Percentiles rank a stretch among this genome's conserved stretches.
Evolutionary conservation across 2,797 vertebrate species (phyloP).

Genomic region (Trachurus trachurus): DNA sequence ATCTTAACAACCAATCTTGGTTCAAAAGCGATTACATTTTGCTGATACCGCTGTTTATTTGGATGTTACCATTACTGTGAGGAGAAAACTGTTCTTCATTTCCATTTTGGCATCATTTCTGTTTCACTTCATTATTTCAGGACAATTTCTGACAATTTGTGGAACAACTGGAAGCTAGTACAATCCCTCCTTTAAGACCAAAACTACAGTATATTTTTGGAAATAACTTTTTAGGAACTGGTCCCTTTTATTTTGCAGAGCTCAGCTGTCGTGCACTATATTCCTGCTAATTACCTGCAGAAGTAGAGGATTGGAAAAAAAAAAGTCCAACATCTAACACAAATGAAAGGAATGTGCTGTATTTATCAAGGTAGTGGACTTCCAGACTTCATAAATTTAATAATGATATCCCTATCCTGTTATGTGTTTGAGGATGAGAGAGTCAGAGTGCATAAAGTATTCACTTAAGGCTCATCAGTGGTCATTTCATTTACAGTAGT

Average conservation of each 20-base stretch:
- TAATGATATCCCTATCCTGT: neutral
- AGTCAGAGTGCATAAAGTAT: neutral
- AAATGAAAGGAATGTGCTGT: neutral
- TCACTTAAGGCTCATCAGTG: neutral
- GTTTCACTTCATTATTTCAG: neutral
- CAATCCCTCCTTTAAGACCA: neutral
- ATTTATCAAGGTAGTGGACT: neutral
- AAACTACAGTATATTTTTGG: neutral
- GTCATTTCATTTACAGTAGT: neutral
- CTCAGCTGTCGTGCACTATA: neutral
- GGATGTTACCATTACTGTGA: neutral
- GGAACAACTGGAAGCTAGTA: neutral
- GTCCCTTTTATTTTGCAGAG: neutral
- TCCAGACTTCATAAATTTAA: neutral
- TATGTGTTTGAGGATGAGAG: neutral
- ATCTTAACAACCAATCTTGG: neutral
- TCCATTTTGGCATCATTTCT: neutral
- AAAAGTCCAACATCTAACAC: neutral
- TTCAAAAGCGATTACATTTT: slow-evolving; percentile 3
- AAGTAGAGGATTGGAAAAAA: neutral
- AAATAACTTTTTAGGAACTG: neutral
- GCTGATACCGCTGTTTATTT: neutral
- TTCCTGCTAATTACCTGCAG: neutral
- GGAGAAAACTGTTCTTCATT: neutral
- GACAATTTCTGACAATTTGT: neutral